Evolutionary conservation across 2,113 vertebrate species (phyloP), one percentile per base, ranked within the genome.

Genomic region (Neolamprologus longior): DNA sequence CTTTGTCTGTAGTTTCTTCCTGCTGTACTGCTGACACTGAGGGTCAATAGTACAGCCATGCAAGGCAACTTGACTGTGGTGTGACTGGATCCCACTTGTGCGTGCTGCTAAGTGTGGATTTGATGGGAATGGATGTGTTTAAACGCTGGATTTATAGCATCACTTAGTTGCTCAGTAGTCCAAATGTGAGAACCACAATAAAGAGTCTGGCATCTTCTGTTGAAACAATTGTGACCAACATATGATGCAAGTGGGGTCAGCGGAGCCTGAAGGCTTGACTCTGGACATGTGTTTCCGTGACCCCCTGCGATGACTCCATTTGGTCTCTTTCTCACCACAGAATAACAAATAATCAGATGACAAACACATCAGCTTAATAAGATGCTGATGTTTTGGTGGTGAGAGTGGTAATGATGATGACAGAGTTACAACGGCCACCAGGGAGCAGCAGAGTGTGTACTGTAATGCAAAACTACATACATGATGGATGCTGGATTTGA

Each of bases 381-480:
- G 82, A 76, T 35, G 57, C 12, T 55, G 57, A 61, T 85, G 58
- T 81, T 35, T 21, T 80, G 8, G 61, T 68, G 61, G 45, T 53
- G 31, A 71, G 6, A 40, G 12, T 66, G 58, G 54, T 61, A 26
- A 66, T 71, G 57, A 11, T 90, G 17, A 83, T 63, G 61, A 71
- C 78, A 76, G 21, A 58, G 71, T 33, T 88, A 81, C 88, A 88
- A 61, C 85, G 84, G 33, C 95, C 96, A 95, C 93, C 87, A 96
- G 96, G 92, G 93, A 91, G 96, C 94, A 95, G 94, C 89, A 95
- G 80, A 94, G 90, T 14, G 88, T 82, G 31, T 9, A 87, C 88
- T 89, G 81, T 55, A 86, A 88, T 6, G 31, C 15, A 9, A 53
- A 55, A 63, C 73, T 13, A 50, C 45, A 78, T 50, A n/a, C 45